Base-by-base conservation (phyloP, 1,140 invertebrate genomes). In the Lithobius niger region DNA sequence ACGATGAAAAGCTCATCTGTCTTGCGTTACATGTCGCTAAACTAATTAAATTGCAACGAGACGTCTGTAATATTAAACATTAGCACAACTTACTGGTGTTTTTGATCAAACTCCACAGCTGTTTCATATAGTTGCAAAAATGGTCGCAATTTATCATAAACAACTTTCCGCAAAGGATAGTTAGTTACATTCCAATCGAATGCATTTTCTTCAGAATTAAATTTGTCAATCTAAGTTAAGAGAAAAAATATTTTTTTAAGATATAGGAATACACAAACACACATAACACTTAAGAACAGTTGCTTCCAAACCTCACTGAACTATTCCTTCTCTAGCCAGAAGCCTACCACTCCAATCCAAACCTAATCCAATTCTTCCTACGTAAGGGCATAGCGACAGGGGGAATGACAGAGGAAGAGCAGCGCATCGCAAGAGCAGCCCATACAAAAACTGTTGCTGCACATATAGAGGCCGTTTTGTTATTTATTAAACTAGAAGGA, bases 121-220 rank as follows among this genome's bases (percentile, higher is more conserved):
- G 82, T 83, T 65, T 95, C 89, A 66, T 90, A 97, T 1, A 97
- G 74, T 63, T 83, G 84, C 65, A 92, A 86, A 67, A 84, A 97
- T 0, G 94, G 92, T 43, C 74, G 71, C 10, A 91, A 68, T 67
- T 80, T 84, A 60, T 88, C 85, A 56, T 79, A 52, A n/a, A 44
- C 48, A 40, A 76, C 65, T 62, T 80, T 86, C 55, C 91, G 76
- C 55, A 86, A 74, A 0, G 91, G 89, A 78, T 97, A 97, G 52
- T 86, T 79, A 0, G 91, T 91, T 13, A 82, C 67, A 66, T 94
- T 83, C 83, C 88, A 96, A 15, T 82, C 84, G 68, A 91, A 97
- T 27, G 89, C 78, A 57, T 79, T 76, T 68, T 97, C 94, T 67
- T 97, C 93, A 65, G 82, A 82, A 68, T 97, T 97, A 61, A 97